A percentile compares a stretch with the other conserved stretches of the same genome.
Conservation (phyloP, 2,113 vertebrate genomes). For the Osmerus eperlanus region DNA sequence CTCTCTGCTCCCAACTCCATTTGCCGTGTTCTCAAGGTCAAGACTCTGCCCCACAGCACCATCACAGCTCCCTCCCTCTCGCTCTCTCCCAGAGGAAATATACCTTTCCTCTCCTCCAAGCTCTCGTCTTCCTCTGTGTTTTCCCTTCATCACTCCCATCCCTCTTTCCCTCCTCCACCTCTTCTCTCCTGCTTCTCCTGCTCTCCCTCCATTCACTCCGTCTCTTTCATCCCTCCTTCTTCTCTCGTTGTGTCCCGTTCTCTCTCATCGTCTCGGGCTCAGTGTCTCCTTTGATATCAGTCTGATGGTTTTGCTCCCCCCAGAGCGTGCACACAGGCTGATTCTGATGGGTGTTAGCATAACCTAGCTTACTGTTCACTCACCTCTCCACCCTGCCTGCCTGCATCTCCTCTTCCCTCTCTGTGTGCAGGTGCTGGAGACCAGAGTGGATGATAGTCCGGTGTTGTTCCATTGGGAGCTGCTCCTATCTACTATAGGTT, state of each 20-base stretch:
- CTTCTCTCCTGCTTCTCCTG: neutral
- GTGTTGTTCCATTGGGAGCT: no score
- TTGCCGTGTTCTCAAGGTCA: conserved; percentile 51
- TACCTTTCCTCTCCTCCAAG: neutral
- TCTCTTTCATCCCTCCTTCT: neutral
- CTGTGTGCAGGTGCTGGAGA: no score
- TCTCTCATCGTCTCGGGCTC: neutral
- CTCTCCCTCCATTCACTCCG: neutral
- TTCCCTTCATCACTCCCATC: neutral
- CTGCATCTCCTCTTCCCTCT: no score
- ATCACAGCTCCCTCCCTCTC: conserved; percentile 10
- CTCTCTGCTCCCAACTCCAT: conserved; percentile 35
- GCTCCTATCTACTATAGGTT: no score
- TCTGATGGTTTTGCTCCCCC: neutral
- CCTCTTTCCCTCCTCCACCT: neutral
- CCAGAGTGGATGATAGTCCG: no score
- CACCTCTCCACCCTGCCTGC: no score
- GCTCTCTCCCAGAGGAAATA: conserved; percentile 6
- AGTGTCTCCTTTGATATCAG: neutral
- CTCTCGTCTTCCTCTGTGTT: no score
- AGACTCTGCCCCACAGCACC: conserved; percentile 5
- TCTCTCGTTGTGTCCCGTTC: no score
- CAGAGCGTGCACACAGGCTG: neutral
- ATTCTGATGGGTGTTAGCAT: neutral
- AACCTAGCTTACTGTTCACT: no score